phyloP scores from a whole-genome alignment of 2,888 invertebrate genomes.

The Nephrocerus scutellatus region DNA sequence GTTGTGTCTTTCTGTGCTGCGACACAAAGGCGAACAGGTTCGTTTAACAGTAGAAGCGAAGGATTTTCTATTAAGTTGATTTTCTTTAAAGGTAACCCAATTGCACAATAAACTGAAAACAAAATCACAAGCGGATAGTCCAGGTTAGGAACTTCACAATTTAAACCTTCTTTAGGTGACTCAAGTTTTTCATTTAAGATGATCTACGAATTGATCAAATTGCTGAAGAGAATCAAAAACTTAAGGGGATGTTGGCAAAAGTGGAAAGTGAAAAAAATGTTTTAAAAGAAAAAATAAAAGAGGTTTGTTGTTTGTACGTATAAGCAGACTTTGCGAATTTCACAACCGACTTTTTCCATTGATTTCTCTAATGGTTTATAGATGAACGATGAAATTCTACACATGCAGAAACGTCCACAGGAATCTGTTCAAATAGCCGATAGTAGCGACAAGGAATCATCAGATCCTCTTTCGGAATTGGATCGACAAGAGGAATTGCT shows the following conservation, averaged over 20 bases:
- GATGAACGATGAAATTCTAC: conserved; percentile 39
- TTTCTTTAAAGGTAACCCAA: conserved; percentile 14
- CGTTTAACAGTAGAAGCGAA: neutral
- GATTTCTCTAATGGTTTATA: conserved; percentile 14
- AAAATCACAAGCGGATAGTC: conserved; percentile 22
- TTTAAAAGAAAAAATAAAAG: conserved; percentile 35
- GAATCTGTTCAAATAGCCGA: conserved; percentile 35
- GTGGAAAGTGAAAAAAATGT: conserved; percentile 38
- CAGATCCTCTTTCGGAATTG: conserved; percentile 50
- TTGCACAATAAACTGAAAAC: conserved; percentile 26
- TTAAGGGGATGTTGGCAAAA: conserved; percentile 39
- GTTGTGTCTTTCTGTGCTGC: conserved; percentile 37
- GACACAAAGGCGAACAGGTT: conserved; percentile 41
- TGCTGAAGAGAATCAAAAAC: conserved; percentile 40
- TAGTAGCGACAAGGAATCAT: conserved; percentile 48
- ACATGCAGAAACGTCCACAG: conserved; percentile 36
- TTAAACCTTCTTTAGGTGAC: neutral
- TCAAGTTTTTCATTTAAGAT: conserved; percentile 17
- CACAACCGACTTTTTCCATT: neutral
- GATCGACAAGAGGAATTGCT: conserved; percentile 53
- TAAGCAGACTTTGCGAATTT: neutral
- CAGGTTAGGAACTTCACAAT: conserved; percentile 17
- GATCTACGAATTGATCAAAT: conserved; percentile 31
- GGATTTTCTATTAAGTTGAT: neutral
- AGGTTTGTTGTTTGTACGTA: conserved; percentile 24